Conservation (phyloP, 2,888 invertebrate species). For the Diogma glabrata region DNA sequence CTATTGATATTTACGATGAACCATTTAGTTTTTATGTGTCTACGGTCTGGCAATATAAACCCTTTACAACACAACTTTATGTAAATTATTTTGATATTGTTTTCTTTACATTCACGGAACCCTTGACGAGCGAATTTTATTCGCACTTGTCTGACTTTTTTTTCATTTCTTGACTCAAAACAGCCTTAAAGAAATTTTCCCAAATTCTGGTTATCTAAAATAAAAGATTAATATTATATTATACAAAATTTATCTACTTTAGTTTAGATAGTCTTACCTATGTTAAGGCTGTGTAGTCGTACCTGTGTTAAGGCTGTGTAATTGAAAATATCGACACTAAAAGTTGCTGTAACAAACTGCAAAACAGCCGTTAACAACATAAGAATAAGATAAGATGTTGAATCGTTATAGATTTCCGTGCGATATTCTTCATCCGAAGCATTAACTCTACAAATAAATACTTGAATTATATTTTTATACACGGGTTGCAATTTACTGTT, state of each 20-base stretch:
- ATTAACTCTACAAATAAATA: constrained; percentile 35
- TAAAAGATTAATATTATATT: too few relatives aligned
- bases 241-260: too few relatives aligned
- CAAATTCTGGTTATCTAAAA: constrained; percentile 50
- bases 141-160: too few relatives aligned
- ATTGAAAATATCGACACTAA: constrained; percentile 57
- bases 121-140: too few relatives aligned
- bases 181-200: constrained; percentile 46
- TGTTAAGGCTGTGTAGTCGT: too few relatives aligned
- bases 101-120: too few relatives aligned
- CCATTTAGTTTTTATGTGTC: too few relatives aligned
- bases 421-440: constrained; percentile 44
- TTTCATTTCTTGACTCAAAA: constrained; percentile 62
- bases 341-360: constrained; percentile 50
- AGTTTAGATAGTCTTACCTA: too few relatives aligned
- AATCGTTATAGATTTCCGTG: constrained; percentile 50
- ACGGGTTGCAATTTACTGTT: not conserved
- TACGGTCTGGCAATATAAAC: too few relatives aligned
- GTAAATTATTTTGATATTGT: too few relatives aligned
- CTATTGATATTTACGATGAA: too few relatives aligned
- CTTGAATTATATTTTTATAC: not conserved
- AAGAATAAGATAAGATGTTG: constrained; percentile 53
- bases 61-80: too few relatives aligned
- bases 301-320: constrained; percentile 52
- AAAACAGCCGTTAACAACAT: constrained; percentile 43